These are phyloP conservation scores for Conopomorpha cramerella DNA, from an alignment of 1,140 invertebrate species.

Conservation along the genomic window DNA sequence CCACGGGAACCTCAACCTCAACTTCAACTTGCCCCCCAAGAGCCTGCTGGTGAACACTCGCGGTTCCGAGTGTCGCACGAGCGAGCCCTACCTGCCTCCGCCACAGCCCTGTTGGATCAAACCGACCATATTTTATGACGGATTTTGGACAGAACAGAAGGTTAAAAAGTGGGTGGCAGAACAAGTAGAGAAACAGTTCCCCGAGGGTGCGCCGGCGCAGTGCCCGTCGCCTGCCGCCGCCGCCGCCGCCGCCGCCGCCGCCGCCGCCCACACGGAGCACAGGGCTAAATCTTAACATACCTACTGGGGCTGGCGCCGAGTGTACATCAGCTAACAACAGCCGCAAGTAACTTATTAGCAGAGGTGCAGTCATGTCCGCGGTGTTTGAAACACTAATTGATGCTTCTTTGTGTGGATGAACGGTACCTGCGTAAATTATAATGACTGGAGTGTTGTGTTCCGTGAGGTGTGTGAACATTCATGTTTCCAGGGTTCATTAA, in stretches of 20 bases:
- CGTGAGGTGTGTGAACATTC: too few relatives aligned
- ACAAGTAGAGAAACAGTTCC: constrained; percentile 50
- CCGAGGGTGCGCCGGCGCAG: constrained; percentile 19
- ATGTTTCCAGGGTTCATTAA: too few relatives aligned
- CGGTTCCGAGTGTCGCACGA: constrained; percentile 24
- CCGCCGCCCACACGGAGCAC: too few relatives aligned
- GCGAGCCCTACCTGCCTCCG: constrained; percentile 15
- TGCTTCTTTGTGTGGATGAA: too few relatives aligned
- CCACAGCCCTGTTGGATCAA: constrained; percentile 42
- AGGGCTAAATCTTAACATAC: too few relatives aligned
- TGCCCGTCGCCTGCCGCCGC: constrained; percentile 10
- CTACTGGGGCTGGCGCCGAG: too few relatives aligned
- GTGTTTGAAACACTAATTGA: too few relatives aligned
- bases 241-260: constrained; percentile 15
- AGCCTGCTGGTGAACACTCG: constrained; percentile 36
- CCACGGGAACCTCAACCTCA: constrained; percentile 38
- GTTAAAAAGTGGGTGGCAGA: constrained; percentile 57
- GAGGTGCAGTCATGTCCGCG: too few relatives aligned
- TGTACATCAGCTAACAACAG: too few relatives aligned
- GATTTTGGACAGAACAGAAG: constrained; percentile 58
- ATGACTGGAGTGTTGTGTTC: too few relatives aligned
- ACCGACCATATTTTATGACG: constrained; percentile 55
- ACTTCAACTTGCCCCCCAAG: constrained; percentile 46
- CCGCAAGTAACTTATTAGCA: too few relatives aligned
- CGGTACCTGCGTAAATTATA: too few relatives aligned